A percentile compares a stretch with the other conserved stretches of the same genome.
Conservation (phyloP, 2,888 invertebrate genomes). For the Limnephilus lunatus region DNA sequence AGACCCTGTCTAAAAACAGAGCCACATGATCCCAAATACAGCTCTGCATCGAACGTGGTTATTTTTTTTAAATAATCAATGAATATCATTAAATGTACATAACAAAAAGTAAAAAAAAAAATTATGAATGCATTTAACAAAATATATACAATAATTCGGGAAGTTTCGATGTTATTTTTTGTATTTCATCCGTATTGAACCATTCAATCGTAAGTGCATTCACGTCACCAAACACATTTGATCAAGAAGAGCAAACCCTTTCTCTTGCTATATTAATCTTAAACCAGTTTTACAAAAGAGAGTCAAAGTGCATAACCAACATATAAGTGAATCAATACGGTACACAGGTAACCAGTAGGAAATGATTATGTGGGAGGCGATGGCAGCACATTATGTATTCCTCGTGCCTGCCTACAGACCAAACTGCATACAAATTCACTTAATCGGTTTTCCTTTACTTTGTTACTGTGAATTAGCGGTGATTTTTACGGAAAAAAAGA, state of each 20-base stretch:
- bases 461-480: background rate
- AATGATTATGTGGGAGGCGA: slow-evolving; percentile 2
- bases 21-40: no score
- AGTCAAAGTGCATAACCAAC: background rate
- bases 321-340: background rate
- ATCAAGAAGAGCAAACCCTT: background rate
- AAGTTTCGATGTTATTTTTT: background rate
- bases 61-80: no score
- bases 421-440: background rate
- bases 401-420: background rate
- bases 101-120: background rate
- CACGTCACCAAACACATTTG: background rate
- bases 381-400: background rate
- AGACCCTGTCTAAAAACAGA: no score
- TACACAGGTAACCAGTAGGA: background rate
- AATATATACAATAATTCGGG: background rate
- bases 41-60: no score
- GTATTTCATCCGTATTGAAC: background rate
- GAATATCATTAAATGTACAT: no score
- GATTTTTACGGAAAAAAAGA: background rate
- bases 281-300: background rate
- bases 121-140: background rate
- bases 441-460: background rate
- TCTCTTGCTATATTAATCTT: background rate
- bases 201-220: background rate